phyloP scores from a whole-genome alignment of 1,140 invertebrate species.

The Sitobion miscanthi region DNA sequence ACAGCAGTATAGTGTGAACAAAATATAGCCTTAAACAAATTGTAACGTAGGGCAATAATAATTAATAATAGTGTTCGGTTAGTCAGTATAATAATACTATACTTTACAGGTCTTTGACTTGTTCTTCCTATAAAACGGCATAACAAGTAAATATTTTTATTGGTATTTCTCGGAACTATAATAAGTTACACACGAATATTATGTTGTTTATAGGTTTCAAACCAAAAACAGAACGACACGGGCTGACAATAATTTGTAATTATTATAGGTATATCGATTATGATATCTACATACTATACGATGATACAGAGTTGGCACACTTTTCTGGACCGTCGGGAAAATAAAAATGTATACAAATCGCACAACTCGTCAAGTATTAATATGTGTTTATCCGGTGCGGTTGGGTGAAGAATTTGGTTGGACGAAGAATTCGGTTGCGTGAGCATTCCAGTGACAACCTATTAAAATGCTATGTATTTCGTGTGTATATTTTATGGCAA shows the following conservation, averaged over 20 bases:
- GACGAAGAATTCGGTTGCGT: background rate
- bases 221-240: background rate
- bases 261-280: background rate
- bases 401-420: background rate
- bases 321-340: background rate
- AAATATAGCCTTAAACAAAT: background rate
- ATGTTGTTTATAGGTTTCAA: background rate
- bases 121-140: background rate
- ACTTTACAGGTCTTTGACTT: background rate
- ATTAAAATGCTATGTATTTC: constrained; percentile 1
- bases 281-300: background rate
- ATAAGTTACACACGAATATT: background rate
- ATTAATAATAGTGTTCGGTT: background rate
- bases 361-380: too few relatives aligned
- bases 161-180: background rate
- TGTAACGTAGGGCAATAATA: too few relatives aligned
- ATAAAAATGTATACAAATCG: background rate
- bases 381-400: background rate
- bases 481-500: background rate
- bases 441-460: background rate
- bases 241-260: background rate
- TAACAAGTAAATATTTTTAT: background rate
- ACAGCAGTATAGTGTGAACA: background rate
- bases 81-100: background rate
- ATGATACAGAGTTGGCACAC: background rate